Base-by-base conservation (phyloP, 2,113 vertebrate species). In the Halcyon senegalensis region DNA sequence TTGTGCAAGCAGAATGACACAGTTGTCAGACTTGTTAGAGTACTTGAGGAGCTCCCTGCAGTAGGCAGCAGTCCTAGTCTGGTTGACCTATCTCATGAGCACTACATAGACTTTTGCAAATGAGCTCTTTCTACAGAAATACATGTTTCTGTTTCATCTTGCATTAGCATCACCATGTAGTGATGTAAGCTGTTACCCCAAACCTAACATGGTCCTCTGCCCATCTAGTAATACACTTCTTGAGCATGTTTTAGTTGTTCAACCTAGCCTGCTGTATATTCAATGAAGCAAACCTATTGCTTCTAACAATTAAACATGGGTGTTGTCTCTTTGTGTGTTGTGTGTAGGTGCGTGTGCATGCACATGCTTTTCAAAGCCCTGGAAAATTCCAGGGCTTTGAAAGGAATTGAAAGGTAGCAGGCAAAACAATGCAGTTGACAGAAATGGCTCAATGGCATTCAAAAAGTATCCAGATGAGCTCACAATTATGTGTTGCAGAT, bases 401-500 rank as follows among this genome's bases (percentile, higher is more conserved):
- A 93, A 83, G 31, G 72, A 88, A 78, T 75, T 87, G 80, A 93
- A 90, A 94, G 60, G 88, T 94, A 74, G 68, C 62, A 94, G 72
- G 24, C 72, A 94, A 92, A 97, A 75, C 74, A 86, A 78, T 72
- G 83, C 72, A 74, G 75, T 23, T 10, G 5, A 96, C 78, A 96
- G 85, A 84, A 86, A 88, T 0, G 53, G 39, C n/a, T 63, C 85
- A 56, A 14, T 78, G 83, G 88, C 68, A 88, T 94, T 89, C 76
- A 94, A 39, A 88, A 77, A 74, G 59, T 72, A 81, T 81, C 93
- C 93, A 93, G 87, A 93, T 72, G 88, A 90, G 69, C 83, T 95
- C 96, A 79, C 83, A 84, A 77, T 92, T 85, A 93, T 93, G 85
- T 70, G 51, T 63, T 78, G 83, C 89, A 84, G 90, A 73, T 84